These are phyloP conservation scores for Scomber scombrus DNA, from an alignment of 2,113 vertebrate genomes.

Conservation along the genomic window DNA sequence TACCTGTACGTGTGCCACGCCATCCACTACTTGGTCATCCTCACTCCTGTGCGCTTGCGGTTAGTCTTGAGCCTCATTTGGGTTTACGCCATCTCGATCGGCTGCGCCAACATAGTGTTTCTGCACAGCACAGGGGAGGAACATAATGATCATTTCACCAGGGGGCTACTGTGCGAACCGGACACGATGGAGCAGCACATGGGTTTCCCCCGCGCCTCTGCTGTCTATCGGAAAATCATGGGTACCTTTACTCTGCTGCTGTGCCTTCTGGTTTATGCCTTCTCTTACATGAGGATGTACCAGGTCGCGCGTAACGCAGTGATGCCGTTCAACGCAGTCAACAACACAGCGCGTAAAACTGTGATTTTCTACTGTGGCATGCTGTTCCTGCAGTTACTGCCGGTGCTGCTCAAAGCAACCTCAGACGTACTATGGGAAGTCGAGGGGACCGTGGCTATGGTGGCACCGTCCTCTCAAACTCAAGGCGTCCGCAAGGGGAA, in stretches of 20 bases:
- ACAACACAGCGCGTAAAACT: conserved; percentile 68
- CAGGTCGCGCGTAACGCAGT: conserved; percentile 63
- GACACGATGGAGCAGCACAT: conserved; percentile 72
- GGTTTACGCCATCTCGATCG: conserved; percentile 49
- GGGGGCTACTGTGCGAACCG: conserved; percentile 75
- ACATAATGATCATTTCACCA: neutral
- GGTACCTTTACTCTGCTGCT: conserved; percentile 41
- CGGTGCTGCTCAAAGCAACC: conserved; percentile 59
- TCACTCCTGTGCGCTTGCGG: conserved; percentile 60
- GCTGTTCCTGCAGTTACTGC: conserved; percentile 76
- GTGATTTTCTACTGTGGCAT: conserved; percentile 77
- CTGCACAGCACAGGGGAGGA: conserved; percentile 8
- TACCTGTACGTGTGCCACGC: conserved; percentile 79
- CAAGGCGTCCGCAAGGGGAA: neutral
- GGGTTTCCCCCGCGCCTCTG: conserved; percentile 66
- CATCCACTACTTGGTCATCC: conserved; percentile 68
- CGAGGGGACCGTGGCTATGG: conserved; percentile 27
- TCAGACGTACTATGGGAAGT: conserved; percentile 73
- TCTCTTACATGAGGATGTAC: conserved; percentile 75
- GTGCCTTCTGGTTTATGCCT: conserved; percentile 61
- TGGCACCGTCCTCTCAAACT: neutral
- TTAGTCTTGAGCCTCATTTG: conserved; percentile 56
- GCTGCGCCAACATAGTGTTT: conserved; percentile 28
- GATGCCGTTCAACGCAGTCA: conserved; percentile 70
- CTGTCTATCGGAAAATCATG: conserved; percentile 50